These are phyloP conservation scores for Dryocosmus kuriphilus DNA, from an alignment of 2,888 invertebrate genomes.

Conservation along the genomic window DNA sequence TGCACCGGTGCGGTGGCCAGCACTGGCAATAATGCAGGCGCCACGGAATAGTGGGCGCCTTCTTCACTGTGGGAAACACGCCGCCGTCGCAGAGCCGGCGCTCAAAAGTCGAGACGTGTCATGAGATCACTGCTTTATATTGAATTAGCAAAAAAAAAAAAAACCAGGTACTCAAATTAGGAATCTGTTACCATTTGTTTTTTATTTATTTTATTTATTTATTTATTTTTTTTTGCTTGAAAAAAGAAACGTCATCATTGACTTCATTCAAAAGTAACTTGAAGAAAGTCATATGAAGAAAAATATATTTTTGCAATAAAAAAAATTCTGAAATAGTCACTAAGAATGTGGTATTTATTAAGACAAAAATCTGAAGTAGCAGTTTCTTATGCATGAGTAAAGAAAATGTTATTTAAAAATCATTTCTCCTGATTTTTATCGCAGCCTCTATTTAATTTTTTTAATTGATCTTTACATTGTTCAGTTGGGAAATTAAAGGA, in stretches of 20 bases:
- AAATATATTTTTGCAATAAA: too few relatives aligned
- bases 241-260: not conserved
- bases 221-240: too few relatives aligned
- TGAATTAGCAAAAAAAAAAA: conserved; percentile 34
- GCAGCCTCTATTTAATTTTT: too few relatives aligned
- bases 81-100: conserved; percentile 23
- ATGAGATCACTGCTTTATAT: conserved; percentile 38
- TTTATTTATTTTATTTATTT: too few relatives aligned
- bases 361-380: too few relatives aligned
- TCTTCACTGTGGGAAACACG: conserved; percentile 57
- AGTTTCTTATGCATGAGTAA: too few relatives aligned
- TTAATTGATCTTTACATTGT: not conserved
- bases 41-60: conserved; percentile 59
- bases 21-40: conserved; percentile 54
- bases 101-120: conserved; percentile 38
- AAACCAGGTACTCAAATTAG: conserved; percentile 6
- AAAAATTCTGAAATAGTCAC: too few relatives aligned
- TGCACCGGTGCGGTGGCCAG: conserved; percentile 29
- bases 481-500: not conserved
- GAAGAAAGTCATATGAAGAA: too few relatives aligned
- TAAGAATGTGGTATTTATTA: too few relatives aligned
- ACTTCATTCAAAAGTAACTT: not conserved
- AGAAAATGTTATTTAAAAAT: too few relatives aligned
- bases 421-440: too few relatives aligned
- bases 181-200: not conserved